phyloP scores from a whole-genome alignment of 2,888 invertebrate species.

The Erebia epiphron region DNA sequence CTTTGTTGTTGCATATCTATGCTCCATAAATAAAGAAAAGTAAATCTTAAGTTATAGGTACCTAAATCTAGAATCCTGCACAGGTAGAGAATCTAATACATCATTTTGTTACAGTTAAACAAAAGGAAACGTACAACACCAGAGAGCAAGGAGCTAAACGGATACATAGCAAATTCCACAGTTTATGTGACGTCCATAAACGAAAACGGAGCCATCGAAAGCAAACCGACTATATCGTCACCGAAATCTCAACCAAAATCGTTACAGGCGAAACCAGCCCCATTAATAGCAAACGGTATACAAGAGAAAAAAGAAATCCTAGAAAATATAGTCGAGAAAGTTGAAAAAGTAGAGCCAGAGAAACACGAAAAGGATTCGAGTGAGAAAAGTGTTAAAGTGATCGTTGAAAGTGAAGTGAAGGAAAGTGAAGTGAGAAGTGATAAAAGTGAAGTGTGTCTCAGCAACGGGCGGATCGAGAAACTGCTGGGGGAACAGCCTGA shows the following conservation, averaged over 20 bases:
- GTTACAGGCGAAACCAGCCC: conserved; percentile 74
- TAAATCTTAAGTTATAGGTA: too few relatives aligned
- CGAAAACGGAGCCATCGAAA: conserved; percentile 78
- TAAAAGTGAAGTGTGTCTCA: conserved; percentile 71
- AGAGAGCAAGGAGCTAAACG: conserved; percentile 86
- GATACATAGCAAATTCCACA: conserved; percentile 91
- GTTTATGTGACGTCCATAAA: conserved; percentile 92
- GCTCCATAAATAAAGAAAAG: too few relatives aligned
- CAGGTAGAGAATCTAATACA: neutral
- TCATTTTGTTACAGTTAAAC: conserved; percentile 82
- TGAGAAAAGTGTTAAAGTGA: conserved; percentile 68
- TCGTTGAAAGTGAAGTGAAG: conserved; percentile 60
- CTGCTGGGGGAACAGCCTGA: conserved; percentile 86
- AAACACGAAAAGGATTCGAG: conserved; percentile 73
- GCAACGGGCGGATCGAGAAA: conserved; percentile 89
- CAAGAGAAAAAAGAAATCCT: conserved; percentile 55
- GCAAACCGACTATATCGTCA: conserved; percentile 74
- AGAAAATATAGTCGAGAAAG: conserved; percentile 37
- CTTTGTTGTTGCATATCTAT: too few relatives aligned
- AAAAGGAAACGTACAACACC: conserved; percentile 82
- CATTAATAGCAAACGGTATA: conserved; percentile 71
- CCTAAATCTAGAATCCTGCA: neutral
- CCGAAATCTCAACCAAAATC: conserved; percentile 75
- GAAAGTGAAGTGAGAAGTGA: conserved; percentile 69
- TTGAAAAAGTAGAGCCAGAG: conserved; percentile 61